phyloP scores from a whole-genome alignment of 1,140 invertebrate genomes.

The Aricia agestis region DNA sequence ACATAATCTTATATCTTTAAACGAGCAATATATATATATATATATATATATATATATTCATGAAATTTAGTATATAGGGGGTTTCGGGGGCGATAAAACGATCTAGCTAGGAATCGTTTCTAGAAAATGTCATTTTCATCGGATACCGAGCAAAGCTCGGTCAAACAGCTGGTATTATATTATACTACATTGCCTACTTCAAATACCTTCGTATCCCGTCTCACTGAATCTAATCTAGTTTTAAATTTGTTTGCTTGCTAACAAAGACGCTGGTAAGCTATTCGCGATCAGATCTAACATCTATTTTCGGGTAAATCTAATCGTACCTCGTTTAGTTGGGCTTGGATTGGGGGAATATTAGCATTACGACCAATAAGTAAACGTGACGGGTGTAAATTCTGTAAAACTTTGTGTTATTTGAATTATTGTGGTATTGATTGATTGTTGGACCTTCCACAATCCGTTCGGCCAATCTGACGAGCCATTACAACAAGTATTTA shows the following conservation, averaged over 20 bases:
- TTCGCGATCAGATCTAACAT: constrained; percentile 29
- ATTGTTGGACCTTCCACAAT: constrained; percentile 48
- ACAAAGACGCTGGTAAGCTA: constrained; percentile 26
- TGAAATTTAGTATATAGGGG: too few relatives aligned
- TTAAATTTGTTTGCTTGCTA: constrained; percentile 32
- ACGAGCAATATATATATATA: too few relatives aligned
- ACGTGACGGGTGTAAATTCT: constrained; percentile 37
- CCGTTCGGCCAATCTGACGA: constrained; percentile 46
- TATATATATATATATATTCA: too few relatives aligned
- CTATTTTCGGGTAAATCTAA: constrained; percentile 8
- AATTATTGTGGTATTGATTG: constrained; percentile 45
- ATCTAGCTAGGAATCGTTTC: too few relatives aligned
- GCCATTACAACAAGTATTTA: constrained; percentile 33
- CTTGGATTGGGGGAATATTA: constrained; percentile 36
- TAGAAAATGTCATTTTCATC: too few relatives aligned
- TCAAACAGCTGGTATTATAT: too few relatives aligned
- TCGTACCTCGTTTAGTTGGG: constrained; percentile 29
- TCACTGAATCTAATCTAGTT: constrained; percentile 31
- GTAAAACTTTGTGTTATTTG: constrained; percentile 48
- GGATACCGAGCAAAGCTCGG: too few relatives aligned
- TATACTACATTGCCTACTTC: constrained; percentile 36
- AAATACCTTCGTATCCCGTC: constrained; percentile 33
- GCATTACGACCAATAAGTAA: constrained; percentile 35
- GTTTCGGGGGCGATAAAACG: too few relatives aligned
- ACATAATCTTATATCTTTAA: too few relatives aligned